phyloP scores from a whole-genome alignment of 2,113 vertebrate genomes.

The Tursiops truncatus region DNA sequence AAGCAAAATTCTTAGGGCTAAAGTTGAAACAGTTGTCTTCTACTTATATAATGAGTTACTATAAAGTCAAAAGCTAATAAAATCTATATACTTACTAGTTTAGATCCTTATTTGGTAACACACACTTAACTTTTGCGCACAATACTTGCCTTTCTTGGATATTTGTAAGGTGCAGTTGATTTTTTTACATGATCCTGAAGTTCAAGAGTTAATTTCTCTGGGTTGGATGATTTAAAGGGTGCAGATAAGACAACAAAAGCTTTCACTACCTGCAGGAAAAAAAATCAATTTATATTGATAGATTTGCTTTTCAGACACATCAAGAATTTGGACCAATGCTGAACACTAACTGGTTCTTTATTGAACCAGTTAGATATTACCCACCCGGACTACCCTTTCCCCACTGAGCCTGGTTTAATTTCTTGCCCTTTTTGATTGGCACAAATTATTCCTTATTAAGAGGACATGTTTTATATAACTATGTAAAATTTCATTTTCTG shows the following conservation, averaged over 20 bases:
- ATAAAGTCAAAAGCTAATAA: background rate
- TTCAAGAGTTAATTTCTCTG: slow-evolving; percentile 81
- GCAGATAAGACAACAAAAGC: slow-evolving; percentile 89
- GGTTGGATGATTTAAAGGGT: slow-evolving; percentile 78
- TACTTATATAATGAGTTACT: background rate
- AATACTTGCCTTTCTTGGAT: slow-evolving; percentile 89
- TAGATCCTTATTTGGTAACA: background rate
- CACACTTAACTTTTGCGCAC: background rate
- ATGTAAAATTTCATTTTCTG: background rate
- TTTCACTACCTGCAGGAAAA: slow-evolving; percentile 87
- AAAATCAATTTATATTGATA: background rate
- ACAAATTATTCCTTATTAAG: slow-evolving; percentile 84
- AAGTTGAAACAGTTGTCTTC: background rate
- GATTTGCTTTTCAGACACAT: slow-evolving; percentile 23
- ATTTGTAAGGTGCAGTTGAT: slow-evolving; percentile 92
- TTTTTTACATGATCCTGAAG: slow-evolving; percentile 91
- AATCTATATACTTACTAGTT: background rate
- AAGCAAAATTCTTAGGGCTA: slow-evolving; percentile 10
- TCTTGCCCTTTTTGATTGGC: slow-evolving; percentile 86
- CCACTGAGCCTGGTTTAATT: slow-evolving; percentile 88
- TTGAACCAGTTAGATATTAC: background rate
- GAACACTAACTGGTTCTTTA: background rate
- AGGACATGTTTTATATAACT: background rate
- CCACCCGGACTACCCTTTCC: slow-evolving; percentile 86
- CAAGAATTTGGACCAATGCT: background rate